Evolutionary conservation across 92 coral and sea anemone genomes (phyloP).

Genomic region (Actinernus sp.): DNA sequence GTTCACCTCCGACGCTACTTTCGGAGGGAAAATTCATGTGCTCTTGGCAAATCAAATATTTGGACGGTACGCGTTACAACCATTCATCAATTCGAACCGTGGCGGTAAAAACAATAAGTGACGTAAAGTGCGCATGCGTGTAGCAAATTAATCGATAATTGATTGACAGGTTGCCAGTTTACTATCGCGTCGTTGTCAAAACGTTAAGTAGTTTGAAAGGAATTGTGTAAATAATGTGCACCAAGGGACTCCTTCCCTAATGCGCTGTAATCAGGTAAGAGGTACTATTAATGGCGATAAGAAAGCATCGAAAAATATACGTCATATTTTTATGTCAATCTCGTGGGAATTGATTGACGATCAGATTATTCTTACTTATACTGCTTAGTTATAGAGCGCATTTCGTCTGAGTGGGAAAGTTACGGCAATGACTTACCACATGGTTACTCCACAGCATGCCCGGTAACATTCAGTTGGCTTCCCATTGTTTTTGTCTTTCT

Average conservation of each 20-base stretch:
- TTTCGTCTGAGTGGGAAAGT: too few relatives aligned
- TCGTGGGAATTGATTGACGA: too few relatives aligned
- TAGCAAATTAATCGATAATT: background rate
- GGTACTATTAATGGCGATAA: background rate
- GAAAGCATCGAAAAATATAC: too few relatives aligned
- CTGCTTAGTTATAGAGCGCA: too few relatives aligned
- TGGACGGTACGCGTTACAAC: constrained; percentile 27
- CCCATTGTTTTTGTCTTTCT: too few relatives aligned
- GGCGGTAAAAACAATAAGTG: constrained; percentile 90
- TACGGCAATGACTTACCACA: too few relatives aligned
- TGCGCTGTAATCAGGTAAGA: constrained; percentile 14
- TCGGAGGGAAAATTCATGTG: constrained; percentile 85
- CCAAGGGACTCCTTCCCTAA: constrained; percentile 1
- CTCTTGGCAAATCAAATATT: constrained; percentile 71
- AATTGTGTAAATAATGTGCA: background rate
- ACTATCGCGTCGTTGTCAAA: constrained; percentile 74
- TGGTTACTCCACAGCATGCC: too few relatives aligned
- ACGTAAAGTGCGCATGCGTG: constrained; percentile 68
- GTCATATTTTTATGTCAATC: too few relatives aligned
- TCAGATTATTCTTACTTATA: too few relatives aligned
- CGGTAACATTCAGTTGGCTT: too few relatives aligned
- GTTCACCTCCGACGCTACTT: constrained; percentile 39
- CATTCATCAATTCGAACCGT: constrained; percentile 87
- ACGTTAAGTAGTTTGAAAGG: background rate
- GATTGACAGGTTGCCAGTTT: constrained; percentile 25